These are phyloP conservation scores for Circaetus cinerascens DNA, from an alignment of 2,113 vertebrate species.

Conservation along the genomic window DNA sequence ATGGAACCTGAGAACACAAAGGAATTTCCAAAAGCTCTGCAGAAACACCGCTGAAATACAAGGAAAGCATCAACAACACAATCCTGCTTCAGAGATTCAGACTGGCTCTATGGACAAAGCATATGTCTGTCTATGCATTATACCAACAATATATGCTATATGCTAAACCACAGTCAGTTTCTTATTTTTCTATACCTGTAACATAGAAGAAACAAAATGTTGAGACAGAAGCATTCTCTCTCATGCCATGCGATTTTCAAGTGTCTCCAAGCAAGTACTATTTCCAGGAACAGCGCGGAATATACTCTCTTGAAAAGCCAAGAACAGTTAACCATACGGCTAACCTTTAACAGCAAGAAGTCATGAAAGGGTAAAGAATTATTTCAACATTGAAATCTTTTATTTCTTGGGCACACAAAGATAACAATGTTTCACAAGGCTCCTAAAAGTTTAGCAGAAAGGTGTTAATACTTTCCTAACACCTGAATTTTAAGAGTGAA, in stretches of 20 bases:
- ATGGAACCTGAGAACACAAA: not conserved
- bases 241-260: not conserved
- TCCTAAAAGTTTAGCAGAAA: not conserved
- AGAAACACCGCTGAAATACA: not conserved
- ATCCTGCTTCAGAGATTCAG: not conserved
- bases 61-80: not conserved
- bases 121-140: rapidly evolving
- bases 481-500: not conserved
- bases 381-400: not conserved
- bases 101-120: not conserved
- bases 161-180: not conserved
- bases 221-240: not conserved
- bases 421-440: not conserved
- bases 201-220: not conserved
- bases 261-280: not conserved
- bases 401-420: not conserved
- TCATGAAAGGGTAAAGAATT: not conserved
- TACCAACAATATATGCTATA: not conserved
- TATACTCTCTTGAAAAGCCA: not conserved
- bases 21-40: not conserved
- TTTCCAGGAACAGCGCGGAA: not conserved
- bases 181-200: not conserved
- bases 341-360: not conserved
- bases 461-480: not conserved
- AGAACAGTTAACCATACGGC: rapidly evolving